Conservation (phyloP, 2,797 vertebrate species). For the Zalophus californianus region DNA sequence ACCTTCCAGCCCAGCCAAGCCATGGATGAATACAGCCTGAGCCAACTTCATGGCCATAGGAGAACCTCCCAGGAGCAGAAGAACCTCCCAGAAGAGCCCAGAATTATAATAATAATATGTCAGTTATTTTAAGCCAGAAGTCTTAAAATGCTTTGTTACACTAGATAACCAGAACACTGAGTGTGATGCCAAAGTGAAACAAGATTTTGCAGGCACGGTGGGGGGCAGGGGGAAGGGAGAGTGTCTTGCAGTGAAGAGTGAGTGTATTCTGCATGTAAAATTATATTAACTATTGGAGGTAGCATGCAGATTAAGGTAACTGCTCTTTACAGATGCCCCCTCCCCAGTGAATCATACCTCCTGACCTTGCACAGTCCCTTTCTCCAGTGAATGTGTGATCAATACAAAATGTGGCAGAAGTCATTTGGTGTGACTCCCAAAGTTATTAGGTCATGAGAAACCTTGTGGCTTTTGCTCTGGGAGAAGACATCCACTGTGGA, state of each 20-base stretch:
- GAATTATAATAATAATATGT: not conserved
- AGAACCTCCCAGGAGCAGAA: not conserved
- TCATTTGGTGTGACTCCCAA: not conserved
- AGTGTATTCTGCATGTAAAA: not conserved
- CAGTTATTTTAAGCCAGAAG: not conserved
- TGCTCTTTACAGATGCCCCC: not conserved
- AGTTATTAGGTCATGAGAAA: not conserved
- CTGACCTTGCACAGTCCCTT: not conserved
- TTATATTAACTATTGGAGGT: not conserved
- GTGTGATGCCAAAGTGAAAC: not conserved
- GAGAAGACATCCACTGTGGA: not conserved
- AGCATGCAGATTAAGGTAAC: not conserved
- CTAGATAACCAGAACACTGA: not conserved
- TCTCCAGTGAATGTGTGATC: not conserved
- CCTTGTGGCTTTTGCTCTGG: not conserved
- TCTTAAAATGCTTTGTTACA: not conserved
- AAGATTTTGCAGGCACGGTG: not conserved
- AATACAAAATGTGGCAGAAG: not conserved
- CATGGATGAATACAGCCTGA: not conserved
- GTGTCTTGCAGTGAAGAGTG: not conserved
- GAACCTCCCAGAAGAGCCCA: not conserved
- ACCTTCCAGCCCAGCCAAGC: not conserved
- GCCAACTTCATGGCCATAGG: not conserved
- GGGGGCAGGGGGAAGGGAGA: fast-evolving
- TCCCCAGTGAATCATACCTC: not conserved